These are phyloP conservation scores for Cephus spinipes DNA, from an alignment of 2,888 invertebrate species.

Conservation along the genomic window DNA sequence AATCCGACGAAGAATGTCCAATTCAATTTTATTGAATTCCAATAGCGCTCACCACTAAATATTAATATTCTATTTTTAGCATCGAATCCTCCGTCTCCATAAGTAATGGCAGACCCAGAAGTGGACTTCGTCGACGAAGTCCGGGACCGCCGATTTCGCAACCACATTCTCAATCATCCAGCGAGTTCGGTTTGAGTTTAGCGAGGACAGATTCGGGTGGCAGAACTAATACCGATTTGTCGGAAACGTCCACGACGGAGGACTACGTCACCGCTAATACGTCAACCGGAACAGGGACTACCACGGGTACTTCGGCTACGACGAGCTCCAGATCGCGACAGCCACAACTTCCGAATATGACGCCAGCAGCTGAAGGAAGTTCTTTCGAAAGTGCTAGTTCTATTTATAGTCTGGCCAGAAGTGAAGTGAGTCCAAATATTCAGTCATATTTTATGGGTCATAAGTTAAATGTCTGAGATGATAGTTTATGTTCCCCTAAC, in stretches of 20 bases:
- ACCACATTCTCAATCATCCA: conserved; percentile 62
- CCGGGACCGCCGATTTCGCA: conserved; percentile 55
- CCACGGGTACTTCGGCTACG: conserved; percentile 60
- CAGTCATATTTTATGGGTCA: not conserved
- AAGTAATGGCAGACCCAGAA: conserved; percentile 53
- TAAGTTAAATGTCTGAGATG: not conserved
- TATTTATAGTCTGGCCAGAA: conserved; percentile 81
- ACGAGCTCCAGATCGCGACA: conserved; percentile 69
- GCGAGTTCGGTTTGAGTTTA: conserved; percentile 68
- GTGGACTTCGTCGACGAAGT: conserved; percentile 57
- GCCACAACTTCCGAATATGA: conserved; percentile 60
- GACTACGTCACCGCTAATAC: conserved; percentile 88
- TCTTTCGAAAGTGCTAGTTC: conserved; percentile 91
- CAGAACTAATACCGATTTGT: conserved; percentile 80
- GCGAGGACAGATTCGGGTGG: conserved; percentile 80
- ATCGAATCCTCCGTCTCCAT: conserved; percentile 47
- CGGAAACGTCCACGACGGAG: conserved; percentile 90
- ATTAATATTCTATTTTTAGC: conserved; percentile 68
- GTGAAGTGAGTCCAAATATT: conserved; percentile 68
- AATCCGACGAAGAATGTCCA: not conserved
- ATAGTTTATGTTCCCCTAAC: not conserved
- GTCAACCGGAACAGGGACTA: conserved; percentile 70
- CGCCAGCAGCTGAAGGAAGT: conserved; percentile 74
- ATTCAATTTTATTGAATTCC: not conserved
- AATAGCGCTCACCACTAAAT: conserved; percentile 58